Percentiles rank a stretch among this genome's conserved stretches.
Conservation (phyloP, 2,113 vertebrate species). For the Psittacus erithacus region DNA sequence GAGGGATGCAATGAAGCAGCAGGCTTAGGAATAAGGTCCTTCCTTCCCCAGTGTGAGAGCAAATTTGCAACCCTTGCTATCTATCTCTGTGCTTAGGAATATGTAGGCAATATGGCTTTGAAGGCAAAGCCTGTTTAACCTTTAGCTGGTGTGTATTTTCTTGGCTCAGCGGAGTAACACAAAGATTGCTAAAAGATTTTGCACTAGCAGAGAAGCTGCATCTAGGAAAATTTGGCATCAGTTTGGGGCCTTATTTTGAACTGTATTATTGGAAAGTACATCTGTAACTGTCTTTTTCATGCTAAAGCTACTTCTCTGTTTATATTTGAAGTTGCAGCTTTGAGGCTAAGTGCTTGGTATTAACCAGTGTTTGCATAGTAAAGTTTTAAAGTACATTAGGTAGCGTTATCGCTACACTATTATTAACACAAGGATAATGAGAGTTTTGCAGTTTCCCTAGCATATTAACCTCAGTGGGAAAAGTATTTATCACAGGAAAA, state of each 20-base stretch:
- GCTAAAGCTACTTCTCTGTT: background rate
- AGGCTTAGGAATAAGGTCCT: background rate
- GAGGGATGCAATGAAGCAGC: background rate
- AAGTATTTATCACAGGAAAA: background rate
- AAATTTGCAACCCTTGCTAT: background rate
- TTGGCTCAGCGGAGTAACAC: background rate
- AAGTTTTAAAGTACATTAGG: background rate
- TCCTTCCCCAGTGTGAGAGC: background rate
- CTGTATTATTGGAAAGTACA: background rate
- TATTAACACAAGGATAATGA: background rate
- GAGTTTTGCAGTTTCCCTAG: background rate
- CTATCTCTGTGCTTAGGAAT: background rate
- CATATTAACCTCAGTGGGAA: background rate
- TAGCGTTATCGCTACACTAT: background rate
- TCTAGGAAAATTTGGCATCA: background rate
- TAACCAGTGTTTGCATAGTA: constrained; percentile 2
- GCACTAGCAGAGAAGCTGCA: background rate
- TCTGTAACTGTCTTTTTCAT: background rate
- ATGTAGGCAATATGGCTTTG: background rate
- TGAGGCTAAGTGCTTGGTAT: background rate
- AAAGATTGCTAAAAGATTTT: background rate
- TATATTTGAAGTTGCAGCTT: background rate
- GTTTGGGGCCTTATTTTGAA: background rate
- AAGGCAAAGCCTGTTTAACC: background rate
- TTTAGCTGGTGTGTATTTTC: background rate